Conservation (phyloP, 2,113 vertebrate genomes). For the Hipposideros armiger region DNA sequence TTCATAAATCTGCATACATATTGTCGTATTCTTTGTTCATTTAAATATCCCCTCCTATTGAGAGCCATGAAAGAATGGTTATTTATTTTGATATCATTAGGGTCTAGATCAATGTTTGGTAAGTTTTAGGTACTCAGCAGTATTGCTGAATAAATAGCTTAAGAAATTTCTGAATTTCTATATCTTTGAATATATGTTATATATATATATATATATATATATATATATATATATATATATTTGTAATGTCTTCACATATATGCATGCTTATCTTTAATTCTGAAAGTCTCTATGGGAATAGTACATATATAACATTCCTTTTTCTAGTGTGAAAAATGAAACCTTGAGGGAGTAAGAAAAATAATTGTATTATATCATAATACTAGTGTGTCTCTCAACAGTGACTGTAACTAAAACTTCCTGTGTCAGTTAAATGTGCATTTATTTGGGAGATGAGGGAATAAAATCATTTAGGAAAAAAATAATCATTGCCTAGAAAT, state of each 20-base stretch:
- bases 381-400: background rate
- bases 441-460: background rate
- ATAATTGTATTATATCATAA: background rate
- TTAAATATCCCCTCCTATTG: background rate
- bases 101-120: background rate
- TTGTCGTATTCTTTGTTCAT: background rate
- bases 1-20: background rate
- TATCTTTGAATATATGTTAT: background rate
- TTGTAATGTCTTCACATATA: background rate
- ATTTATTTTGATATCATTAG: background rate
- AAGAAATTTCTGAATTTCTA: background rate
- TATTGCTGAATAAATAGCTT: background rate
- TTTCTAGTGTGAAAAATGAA: background rate
- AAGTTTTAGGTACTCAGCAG: background rate
- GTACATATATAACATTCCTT: background rate
- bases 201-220: too few relatives aligned
- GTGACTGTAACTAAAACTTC: background rate
- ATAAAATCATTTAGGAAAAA: constrained; percentile 3
- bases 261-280: background rate
- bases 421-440: background rate
- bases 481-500: background rate
- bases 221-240: background rate
- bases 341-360: background rate
- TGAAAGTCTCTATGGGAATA: background rate
- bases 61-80: background rate